Conservation (phyloP, 2,113 vertebrate genomes). For the Guaruba guarouba region DNA sequence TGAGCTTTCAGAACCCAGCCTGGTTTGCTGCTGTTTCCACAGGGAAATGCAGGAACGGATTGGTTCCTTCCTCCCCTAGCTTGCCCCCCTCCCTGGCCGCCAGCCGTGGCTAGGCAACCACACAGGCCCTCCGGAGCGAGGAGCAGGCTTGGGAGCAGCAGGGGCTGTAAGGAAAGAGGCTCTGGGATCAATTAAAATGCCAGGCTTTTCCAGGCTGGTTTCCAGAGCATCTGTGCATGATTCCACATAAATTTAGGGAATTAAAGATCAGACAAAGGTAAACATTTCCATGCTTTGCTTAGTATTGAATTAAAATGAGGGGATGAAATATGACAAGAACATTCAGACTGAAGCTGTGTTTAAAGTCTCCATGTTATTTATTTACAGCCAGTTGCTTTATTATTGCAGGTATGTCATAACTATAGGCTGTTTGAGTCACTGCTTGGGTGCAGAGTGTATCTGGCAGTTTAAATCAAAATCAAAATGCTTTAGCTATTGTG, state of each 20-base stretch:
- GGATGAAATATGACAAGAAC: conserved; percentile 71
- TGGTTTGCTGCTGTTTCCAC: conserved; percentile 66
- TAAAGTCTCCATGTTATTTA: conserved; percentile 63
- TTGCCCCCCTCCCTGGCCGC: conserved; percentile 63
- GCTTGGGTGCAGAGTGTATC: background rate
- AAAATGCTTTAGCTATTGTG: background rate
- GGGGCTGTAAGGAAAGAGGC: conserved; percentile 66
- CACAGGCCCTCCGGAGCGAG: conserved; percentile 58
- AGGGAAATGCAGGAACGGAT: conserved; percentile 77
- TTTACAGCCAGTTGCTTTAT: conserved; percentile 56
- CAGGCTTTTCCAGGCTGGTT: conserved; percentile 76
- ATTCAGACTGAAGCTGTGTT: conserved; percentile 63
- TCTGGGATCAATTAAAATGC: conserved; percentile 86
- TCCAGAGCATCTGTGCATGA: conserved; percentile 79
- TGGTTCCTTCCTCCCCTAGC: conserved; percentile 69
- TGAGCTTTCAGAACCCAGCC: conserved; percentile 65
- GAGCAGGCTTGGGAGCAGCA: conserved; percentile 71
- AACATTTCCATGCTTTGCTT: conserved; percentile 82
- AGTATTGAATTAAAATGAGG: conserved; percentile 77
- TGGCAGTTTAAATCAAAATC: background rate
- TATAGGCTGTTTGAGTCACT: conserved; percentile 45
- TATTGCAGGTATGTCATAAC: conserved; percentile 54
- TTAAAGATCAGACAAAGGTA: conserved; percentile 79
- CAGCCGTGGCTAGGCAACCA: conserved; percentile 70
- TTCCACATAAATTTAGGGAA: conserved; percentile 80